Conservation (phyloP, 2,797 vertebrate species). For the Myotis planiceps region DNA sequence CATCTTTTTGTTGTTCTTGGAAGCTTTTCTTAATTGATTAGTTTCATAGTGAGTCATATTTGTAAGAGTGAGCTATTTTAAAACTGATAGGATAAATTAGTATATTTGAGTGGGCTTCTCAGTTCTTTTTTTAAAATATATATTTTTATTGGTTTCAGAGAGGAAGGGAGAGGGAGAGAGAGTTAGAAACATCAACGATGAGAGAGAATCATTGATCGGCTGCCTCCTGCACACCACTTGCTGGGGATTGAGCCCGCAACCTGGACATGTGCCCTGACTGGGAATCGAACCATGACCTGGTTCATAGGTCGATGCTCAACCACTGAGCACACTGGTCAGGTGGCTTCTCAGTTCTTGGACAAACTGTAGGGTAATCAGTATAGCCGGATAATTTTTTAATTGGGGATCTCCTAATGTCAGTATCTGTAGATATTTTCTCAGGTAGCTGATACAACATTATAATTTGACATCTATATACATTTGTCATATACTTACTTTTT, state of each 20-base stretch:
- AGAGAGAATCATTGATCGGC: no score
- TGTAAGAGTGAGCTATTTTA: not conserved
- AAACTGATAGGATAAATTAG: not conserved
- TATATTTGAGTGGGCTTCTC: not conserved
- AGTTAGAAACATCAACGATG: no score
- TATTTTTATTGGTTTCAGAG: no score
- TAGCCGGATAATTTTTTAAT: not conserved
- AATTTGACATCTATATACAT: not conserved
- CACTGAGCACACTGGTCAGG: no score
- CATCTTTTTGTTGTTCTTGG: not conserved
- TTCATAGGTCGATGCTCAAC: no score
- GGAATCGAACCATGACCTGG: no score
- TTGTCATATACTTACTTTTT: not conserved
- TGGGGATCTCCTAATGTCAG: not conserved
- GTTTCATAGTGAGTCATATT: not conserved
- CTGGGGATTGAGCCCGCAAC: no score
- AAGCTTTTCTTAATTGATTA: constrained; percentile 29
- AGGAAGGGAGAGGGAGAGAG: no score
- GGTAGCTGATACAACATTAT: not conserved
- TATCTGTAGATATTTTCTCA: not conserved
- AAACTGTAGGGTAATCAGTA: not conserved
- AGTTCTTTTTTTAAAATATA: not conserved
- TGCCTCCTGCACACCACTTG: no score
- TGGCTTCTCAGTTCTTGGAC: not conserved
- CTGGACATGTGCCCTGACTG: no score